Conservation (phyloP, 2,888 invertebrate species). For the Aleiodes testaceus region DNA sequence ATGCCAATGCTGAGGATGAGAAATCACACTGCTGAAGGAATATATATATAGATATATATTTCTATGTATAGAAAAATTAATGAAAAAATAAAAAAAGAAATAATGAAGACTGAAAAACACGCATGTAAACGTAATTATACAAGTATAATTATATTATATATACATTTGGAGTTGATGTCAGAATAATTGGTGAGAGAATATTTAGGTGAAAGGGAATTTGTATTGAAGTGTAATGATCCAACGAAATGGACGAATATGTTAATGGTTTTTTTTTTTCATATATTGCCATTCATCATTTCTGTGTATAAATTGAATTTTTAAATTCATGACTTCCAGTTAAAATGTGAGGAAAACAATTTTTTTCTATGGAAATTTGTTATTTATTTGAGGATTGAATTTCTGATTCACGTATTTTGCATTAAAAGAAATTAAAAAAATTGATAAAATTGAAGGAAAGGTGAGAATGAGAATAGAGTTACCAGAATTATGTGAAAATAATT, state of each 20-base stretch:
- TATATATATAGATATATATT: slow-evolving; percentile 47
- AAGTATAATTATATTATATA: slow-evolving; percentile 33
- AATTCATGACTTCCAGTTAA: background rate
- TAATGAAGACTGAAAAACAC: slow-evolving; percentile 50
- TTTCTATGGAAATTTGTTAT: background rate
- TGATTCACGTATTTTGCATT: too few relatives aligned
- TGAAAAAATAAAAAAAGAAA: too few relatives aligned
- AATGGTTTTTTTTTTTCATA: too few relatives aligned
- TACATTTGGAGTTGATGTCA: slow-evolving; percentile 14
- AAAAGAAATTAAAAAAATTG: background rate
- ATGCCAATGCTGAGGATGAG: slow-evolving; percentile 46
- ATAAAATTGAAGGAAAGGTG: background rate
- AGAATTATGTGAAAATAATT: background rate
- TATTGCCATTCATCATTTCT: too few relatives aligned
- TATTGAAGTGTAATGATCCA: background rate
- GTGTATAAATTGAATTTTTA: too few relatives aligned
- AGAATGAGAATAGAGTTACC: background rate
- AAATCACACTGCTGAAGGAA: slow-evolving; percentile 59
- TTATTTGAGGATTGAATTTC: background rate
- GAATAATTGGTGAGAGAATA: background rate
- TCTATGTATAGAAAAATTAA: background rate
- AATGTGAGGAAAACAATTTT: background rate
- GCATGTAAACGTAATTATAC: slow-evolving; percentile 43
- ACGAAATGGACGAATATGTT: too few relatives aligned
- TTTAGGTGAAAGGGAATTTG: background rate